Evolutionary conservation across 2,888 invertebrate genomes (phyloP), one percentile per base, ranked within the genome.

Genomic region (Drosophila greeni): DNA sequence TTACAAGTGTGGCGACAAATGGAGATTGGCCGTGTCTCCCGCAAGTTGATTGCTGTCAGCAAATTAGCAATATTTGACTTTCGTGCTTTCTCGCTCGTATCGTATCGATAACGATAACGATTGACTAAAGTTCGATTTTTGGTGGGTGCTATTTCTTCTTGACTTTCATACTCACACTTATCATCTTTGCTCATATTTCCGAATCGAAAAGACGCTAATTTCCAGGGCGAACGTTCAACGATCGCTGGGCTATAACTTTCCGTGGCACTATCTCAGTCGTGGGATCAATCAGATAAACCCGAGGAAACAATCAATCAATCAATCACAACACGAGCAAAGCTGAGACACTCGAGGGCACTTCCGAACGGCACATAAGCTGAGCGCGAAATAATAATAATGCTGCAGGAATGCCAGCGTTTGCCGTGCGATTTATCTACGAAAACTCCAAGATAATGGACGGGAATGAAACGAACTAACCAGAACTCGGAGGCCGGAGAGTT

Each of bases 141-240:
- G 11, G 4, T 26, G 12, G 29, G 16, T 16, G 29, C 12, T 34
- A 47, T 55, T 40, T 62, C 12, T 40, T 23, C 40, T 23, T 53
- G 59, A 16, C 34, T 14, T 47, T 31, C 24, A 42, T 79, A 86
- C 86, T 86, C 77, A 86, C 86, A 86, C 78, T 85, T 86, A 70
- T 86, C 87, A 84, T 86, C 86, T 76, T 86, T 79, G 78, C 86
- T 86, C 86, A 86, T 86, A 80, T 82, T 86, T 73, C 56, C 67
- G 37, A 37, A 56, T 51, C 55, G 52, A 53, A 55, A 58, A 66
- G 58, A 42, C 52, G 64, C 58, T 48, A 62, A 57, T 67, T 43
- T 61, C 36, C 12, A 39, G 39, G 51, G 45, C 57, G 12, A 57
- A 45, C 64, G 69, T 36, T 47, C 62, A 29, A 39, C 43, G 53